phyloP scores from a whole-genome alignment of 2,797 vertebrate genomes.

The Myotis myotis region DNA sequence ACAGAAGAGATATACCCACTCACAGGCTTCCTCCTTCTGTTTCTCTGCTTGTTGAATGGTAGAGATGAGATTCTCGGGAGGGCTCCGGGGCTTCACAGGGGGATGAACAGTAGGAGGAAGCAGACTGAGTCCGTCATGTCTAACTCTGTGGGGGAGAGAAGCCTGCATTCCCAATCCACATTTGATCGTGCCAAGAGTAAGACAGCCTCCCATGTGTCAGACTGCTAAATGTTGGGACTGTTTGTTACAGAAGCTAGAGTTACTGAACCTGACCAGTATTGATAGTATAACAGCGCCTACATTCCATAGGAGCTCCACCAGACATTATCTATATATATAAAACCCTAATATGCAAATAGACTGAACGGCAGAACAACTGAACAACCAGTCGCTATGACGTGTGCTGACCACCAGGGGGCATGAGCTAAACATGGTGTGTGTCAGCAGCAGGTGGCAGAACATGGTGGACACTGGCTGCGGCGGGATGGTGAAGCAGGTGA shows the following conservation, averaged over 20 bases:
- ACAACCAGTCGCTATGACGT: no score
- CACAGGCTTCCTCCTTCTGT: neutral
- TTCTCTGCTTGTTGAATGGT: neutral
- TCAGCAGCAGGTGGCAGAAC: no score
- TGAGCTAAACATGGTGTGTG: no score
- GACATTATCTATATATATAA: no score
- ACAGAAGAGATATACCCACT: neutral
- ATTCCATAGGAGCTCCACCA: neutral
- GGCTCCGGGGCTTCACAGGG: neutral
- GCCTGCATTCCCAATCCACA: neutral
- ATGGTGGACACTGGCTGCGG: no score
- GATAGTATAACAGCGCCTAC: neutral
- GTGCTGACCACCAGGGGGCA: no score
- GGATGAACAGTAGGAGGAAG: neutral
- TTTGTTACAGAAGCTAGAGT: neutral
- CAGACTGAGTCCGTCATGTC: neutral
- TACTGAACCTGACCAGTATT: neutral
- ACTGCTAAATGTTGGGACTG: neutral
- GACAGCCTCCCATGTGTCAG: neutral
- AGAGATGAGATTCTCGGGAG: neutral
- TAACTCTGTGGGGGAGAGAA: neutral
- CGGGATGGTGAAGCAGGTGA: no score
- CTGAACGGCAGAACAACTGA: no score
- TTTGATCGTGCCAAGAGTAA: neutral
- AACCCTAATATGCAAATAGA: no score